These are phyloP conservation scores for Lepidurus packardi DNA, from an alignment of 1,140 invertebrate species.

Conservation along the genomic window DNA sequence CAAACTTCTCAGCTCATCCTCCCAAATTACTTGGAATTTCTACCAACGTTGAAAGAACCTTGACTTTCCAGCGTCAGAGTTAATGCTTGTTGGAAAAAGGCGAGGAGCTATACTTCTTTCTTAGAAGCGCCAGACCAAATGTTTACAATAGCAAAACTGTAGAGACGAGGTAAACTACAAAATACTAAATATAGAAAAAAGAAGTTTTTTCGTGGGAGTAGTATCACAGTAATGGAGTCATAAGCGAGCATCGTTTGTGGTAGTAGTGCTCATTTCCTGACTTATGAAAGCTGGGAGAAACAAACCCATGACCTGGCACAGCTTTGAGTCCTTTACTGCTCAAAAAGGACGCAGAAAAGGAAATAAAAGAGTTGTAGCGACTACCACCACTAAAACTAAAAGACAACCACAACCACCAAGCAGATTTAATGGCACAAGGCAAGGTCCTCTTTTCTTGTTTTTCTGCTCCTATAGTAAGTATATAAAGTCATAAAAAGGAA, in stretches of 20 bases:
- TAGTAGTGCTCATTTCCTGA: not conserved
- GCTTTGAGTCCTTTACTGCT: not conserved
- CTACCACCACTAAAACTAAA: not conserved
- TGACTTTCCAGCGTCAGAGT: not conserved
- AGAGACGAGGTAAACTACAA: too few species aligned
- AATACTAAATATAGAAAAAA: too few species aligned
- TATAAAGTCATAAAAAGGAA: slow-evolving; percentile 1
- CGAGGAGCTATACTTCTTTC: too few species aligned
- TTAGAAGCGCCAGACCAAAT: too few species aligned
- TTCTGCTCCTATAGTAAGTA: not conserved
- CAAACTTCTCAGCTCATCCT: not conserved
- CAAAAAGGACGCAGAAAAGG: not conserved
- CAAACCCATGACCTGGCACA: not conserved
- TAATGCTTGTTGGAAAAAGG: not conserved
- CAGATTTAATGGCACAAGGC: not conserved
- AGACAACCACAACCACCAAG: not conserved
- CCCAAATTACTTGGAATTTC: not conserved
- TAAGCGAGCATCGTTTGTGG: not conserved
- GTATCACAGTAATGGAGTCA: slow-evolving; percentile 2
- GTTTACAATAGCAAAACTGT: too few species aligned
- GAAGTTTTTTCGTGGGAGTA: not conserved
- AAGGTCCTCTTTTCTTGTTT: not conserved
- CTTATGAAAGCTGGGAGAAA: slow-evolving; percentile 1
- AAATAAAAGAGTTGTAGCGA: not conserved
- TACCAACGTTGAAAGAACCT: not conserved